A percentile compares a stretch with the other conserved stretches of the same genome.
Evolutionary conservation across 1,140 invertebrate genomes (phyloP).

Genomic region (Condylostylus longicornis): DNA sequence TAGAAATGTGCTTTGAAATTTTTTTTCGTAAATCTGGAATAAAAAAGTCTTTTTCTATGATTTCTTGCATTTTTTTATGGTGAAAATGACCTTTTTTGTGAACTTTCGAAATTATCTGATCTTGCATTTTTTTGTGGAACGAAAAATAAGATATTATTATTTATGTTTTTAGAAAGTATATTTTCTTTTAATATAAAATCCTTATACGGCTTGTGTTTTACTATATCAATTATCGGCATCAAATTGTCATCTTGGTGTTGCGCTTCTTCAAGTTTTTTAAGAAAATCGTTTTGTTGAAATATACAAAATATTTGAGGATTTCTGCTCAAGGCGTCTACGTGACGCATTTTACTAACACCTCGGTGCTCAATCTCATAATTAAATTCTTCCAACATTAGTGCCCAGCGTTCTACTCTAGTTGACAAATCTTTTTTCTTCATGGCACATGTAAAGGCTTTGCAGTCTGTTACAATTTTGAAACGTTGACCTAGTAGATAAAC

Average conservation of each 20-base stretch:
- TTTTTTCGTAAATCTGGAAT: conserved; percentile 20
- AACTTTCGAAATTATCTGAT: conserved; percentile 9
- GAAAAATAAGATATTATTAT: conserved; percentile 13
- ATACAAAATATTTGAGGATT: conserved; percentile 5
- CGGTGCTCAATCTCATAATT: conserved; percentile 7
- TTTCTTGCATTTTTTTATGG: conserved; percentile 12
- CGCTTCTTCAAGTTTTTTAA: conserved; percentile 6
- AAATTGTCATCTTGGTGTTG: conserved; percentile 7
- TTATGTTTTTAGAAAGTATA: conserved; percentile 3
- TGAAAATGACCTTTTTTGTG: conserved; percentile 19
- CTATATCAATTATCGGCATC: not conserved
- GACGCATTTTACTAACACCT: conserved; percentile 22
- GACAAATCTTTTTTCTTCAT: conserved; percentile 21
- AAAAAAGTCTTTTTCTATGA: conserved; percentile 15
- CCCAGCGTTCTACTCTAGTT: conserved; percentile 25
- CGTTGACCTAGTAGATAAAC: conserved; percentile 9
- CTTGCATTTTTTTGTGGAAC: conserved; percentile 16
- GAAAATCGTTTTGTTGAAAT: conserved; percentile 4
- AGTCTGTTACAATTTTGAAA: conserved; percentile 11
- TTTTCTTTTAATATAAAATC: conserved; percentile 3
- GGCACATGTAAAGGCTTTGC: conserved; percentile 9
- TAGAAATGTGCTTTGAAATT: conserved; percentile 8
- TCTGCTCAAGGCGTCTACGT: conserved; percentile 17
- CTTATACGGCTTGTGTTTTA: conserved; percentile 4
- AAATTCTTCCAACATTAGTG: conserved; percentile 11